These are phyloP conservation scores for Patella caerulea DNA, from an alignment of 2,888 invertebrate genomes.

Conservation along the genomic window DNA sequence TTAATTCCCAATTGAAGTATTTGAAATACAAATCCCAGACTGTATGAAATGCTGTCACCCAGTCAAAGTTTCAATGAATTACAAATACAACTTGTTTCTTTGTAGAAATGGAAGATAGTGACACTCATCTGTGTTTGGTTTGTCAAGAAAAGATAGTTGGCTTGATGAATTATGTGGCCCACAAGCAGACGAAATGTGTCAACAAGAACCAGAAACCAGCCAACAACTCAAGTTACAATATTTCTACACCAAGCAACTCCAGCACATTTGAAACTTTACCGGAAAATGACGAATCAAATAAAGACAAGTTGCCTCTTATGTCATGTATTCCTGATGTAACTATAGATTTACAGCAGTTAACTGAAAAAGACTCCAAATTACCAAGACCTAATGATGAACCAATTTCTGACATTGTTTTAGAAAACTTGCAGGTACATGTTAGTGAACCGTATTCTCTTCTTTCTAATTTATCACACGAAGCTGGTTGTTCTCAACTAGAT, in stretches of 20 bases:
- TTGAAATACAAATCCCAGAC: background rate
- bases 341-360: background rate
- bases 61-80: background rate
- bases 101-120: slow-evolving; percentile 76
- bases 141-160: slow-evolving; percentile 88
- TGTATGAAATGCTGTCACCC: background rate
- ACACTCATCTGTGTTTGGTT: slow-evolving; percentile 89
- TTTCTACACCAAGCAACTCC: background rate
- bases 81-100: background rate
- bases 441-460: background rate
- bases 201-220: slow-evolving; percentile 33
- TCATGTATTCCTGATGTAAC: background rate
- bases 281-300: background rate
- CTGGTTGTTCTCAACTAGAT: background rate
- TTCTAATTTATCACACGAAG: background rate
- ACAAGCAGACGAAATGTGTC: slow-evolving; percentile 81
- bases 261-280: background rate
- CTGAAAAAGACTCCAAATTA: background rate
- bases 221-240: background rate
- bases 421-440: background rate
- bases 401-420: background rate
- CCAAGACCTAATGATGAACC: background rate
- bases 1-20: too few relatives aligned
- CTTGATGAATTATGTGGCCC: slow-evolving; percentile 87
- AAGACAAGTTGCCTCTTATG: background rate